These are phyloP conservation scores for Oryzias woworae DNA, from an alignment of 2,113 vertebrate species.

Conservation along the genomic window DNA sequence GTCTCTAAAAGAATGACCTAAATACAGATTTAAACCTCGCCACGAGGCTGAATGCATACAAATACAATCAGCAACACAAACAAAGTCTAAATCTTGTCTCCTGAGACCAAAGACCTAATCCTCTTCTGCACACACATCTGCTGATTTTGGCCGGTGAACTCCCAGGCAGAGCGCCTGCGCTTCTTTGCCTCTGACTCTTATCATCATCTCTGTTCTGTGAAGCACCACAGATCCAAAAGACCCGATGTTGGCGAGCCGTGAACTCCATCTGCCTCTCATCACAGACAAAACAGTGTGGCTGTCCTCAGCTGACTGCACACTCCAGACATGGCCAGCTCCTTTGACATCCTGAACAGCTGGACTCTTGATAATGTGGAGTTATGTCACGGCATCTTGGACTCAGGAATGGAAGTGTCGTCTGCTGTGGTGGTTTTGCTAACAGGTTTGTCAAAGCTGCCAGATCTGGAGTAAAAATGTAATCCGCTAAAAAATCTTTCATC, in stretches of 20 bases:
- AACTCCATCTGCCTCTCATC: conserved; percentile 63
- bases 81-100: conserved; percentile 13
- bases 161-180: conserved; percentile 20
- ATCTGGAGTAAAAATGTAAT: no score
- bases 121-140: conserved; percentile 24
- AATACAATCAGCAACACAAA: conserved; percentile 36
- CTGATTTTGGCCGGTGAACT: conserved; percentile 35
- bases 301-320: conserved; percentile 2
- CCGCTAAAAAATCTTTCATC: no score
- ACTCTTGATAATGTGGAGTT: no score
- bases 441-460: no score
- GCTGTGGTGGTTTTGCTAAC: no score
- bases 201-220: conserved; percentile 46
- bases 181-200: conserved; percentile 15
- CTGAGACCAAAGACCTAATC: conserved; percentile 29
- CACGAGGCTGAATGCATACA: conserved; percentile 24
- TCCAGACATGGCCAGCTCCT: no score
- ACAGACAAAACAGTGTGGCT: conserved; percentile 19
- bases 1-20: conserved; percentile 28
- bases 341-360: no score
- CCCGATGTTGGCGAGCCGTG: conserved; percentile 48
- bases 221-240: conserved; percentile 40
- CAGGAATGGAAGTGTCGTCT: no score
- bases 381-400: no score
- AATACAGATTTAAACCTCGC: conserved; percentile 2